These are phyloP conservation scores for Neotoxoptera formosana DNA, from an alignment of 1,140 invertebrate genomes.

Conservation along the genomic window DNA sequence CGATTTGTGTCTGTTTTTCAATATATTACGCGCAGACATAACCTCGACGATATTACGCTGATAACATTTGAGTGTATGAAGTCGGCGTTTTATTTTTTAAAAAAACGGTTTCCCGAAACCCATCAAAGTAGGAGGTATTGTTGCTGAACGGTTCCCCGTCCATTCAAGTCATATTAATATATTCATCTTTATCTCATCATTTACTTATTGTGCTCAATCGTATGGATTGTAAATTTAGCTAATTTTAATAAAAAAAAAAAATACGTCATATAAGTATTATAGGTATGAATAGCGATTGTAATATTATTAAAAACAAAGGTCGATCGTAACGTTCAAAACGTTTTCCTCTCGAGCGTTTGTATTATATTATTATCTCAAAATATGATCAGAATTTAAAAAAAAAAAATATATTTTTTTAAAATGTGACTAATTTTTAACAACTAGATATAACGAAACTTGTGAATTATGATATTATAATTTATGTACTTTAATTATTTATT, in stretches of 20 bases:
- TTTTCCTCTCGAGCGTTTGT: not conserved
- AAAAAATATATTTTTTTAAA: not conserved
- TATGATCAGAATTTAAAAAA: not conserved
- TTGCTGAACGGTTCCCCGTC: too few species aligned
- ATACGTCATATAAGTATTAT: too few species aligned
- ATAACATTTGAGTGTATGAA: not conserved
- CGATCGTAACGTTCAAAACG: not conserved
- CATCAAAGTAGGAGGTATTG: too few species aligned
- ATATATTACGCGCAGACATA: not conserved
- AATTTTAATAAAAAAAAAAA: too few species aligned
- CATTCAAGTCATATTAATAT: too few species aligned
- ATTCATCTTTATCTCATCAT: too few species aligned
- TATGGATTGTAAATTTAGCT: too few species aligned
- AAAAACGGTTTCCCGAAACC: too few species aligned
- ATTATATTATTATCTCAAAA: not conserved
- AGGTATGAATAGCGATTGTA: not conserved
- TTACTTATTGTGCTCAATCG: too few species aligned
- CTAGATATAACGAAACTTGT: too few species aligned
- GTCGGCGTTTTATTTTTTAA: not conserved
- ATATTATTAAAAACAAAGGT: not conserved
- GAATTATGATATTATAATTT: too few species aligned
- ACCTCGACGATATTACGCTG: not conserved
- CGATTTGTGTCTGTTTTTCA: too few species aligned
- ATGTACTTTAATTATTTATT: not conserved
- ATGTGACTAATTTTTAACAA: not conserved